Conservation (phyloP, 2,888 invertebrate genomes). For the Eurois occulta region DNA sequence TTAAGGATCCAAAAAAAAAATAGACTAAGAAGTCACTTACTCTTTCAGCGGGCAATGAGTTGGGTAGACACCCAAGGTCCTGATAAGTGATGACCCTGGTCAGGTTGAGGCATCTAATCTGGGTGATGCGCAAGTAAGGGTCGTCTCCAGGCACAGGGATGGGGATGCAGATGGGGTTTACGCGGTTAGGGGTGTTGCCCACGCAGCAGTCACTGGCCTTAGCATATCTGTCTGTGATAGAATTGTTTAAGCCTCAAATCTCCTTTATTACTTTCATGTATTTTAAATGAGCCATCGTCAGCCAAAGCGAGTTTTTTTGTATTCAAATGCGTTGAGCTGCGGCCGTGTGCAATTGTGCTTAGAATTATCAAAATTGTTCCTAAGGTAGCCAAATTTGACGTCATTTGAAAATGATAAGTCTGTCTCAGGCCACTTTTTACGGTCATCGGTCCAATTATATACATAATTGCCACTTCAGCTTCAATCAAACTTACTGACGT, state of each 20-base stretch:
- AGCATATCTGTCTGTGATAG: slow-evolving; percentile 63
- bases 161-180: slow-evolving; percentile 68
- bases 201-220: slow-evolving; percentile 68
- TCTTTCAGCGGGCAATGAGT: slow-evolving; percentile 71
- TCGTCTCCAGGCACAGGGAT: slow-evolving; percentile 75
- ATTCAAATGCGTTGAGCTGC: background rate
- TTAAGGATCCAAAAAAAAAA: background rate
- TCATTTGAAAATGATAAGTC: background rate
- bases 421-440: background rate
- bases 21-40: slow-evolving; percentile 53
- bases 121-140: slow-evolving; percentile 70
- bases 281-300: background rate
- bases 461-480: background rate
- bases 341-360: background rate
- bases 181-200: slow-evolving; percentile 68
- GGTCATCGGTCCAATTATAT: background rate
- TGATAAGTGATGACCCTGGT: slow-evolving; percentile 75
- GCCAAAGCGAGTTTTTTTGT: background rate
- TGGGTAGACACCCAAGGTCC: slow-evolving; percentile 71
- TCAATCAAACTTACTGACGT: slow-evolving; percentile 62
- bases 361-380: background rate
- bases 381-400: background rate
- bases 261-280: background rate
- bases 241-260: background rate
- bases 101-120: slow-evolving; percentile 75